Conservation (phyloP, 2,888 invertebrate genomes). For the Drosophila falleni region DNA sequence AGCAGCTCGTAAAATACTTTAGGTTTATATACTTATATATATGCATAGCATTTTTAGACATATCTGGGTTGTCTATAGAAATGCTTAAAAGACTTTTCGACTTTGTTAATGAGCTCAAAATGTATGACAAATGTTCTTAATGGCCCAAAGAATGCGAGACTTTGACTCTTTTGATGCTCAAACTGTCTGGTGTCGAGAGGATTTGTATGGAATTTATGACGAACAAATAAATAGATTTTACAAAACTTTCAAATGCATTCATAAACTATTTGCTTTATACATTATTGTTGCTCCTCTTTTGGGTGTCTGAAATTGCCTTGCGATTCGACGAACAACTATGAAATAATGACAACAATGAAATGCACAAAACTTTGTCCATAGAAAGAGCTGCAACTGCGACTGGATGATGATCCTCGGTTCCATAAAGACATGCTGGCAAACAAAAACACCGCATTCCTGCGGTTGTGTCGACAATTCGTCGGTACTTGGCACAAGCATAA, state of each 20-base stretch:
- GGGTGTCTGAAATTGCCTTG: slow-evolving; percentile 14
- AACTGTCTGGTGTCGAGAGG: slow-evolving; percentile 31
- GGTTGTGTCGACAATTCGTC: slow-evolving; percentile 41
- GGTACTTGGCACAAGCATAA: slow-evolving; percentile 55
- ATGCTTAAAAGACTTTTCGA: slow-evolving; percentile 32
- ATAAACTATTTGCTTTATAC: slow-evolving; percentile 14
- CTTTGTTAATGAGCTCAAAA: slow-evolving; percentile 51
- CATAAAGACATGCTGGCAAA: slow-evolving; percentile 1
- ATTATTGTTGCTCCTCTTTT: neutral
- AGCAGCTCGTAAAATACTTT: slow-evolving; percentile 64
- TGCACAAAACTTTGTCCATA: slow-evolving; percentile 43
- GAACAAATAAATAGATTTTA: slow-evolving; percentile 31
- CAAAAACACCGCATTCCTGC: slow-evolving; percentile 49
- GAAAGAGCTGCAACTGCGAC: slow-evolving; percentile 9
- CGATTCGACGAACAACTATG: slow-evolving; percentile 11
- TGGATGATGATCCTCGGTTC: slow-evolving; percentile 19
- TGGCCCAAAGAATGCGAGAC: slow-evolving; percentile 40
- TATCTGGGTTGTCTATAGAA: slow-evolving; percentile 56
- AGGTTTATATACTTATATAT: slow-evolving; percentile 24
- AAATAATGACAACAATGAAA: slow-evolving; percentile 40
- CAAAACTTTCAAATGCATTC: slow-evolving; percentile 25
- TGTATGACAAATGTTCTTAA: slow-evolving; percentile 72
- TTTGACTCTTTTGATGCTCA: slow-evolving; percentile 50
- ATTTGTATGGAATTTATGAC: slow-evolving; percentile 50
- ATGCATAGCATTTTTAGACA: slow-evolving; percentile 27